These are phyloP conservation scores for Salvelinus sp. DNA, from an alignment of 2,113 vertebrate species.

Conservation along the genomic window DNA sequence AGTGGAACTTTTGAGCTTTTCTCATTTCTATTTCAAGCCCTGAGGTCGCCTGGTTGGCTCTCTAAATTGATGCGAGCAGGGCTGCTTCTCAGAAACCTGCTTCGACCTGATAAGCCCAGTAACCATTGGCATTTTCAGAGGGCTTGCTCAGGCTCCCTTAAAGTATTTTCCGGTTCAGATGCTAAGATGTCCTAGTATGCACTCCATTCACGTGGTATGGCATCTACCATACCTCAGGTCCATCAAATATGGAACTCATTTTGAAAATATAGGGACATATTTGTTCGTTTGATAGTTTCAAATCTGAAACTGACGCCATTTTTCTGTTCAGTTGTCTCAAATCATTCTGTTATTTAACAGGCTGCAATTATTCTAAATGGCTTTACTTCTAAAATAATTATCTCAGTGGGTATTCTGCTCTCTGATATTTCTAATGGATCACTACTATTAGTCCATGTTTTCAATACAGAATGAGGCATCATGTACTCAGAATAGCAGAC, in stretches of 20 bases:
- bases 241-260: constrained; percentile 31
- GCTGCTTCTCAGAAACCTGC: constrained; percentile 68
- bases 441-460: too few relatives aligned
- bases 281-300: neutral
- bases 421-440: neutral
- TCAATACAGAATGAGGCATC: neutral
- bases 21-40: constrained; percentile 63
- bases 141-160: constrained; percentile 49
- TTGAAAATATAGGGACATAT: constrained; percentile 7
- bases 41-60: constrained; percentile 57
- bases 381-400: neutral
- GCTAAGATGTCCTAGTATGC: constrained; percentile 28
- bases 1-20: constrained; percentile 28
- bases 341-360: neutral
- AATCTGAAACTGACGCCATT: neutral
- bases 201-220: neutral
- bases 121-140: constrained; percentile 56
- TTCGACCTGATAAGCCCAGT: constrained; percentile 68
- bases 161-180: constrained; percentile 55
- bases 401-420: neutral
- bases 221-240: neutral
- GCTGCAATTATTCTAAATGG: neutral
- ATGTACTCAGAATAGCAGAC: neutral
- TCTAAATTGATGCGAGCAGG: constrained; percentile 66
- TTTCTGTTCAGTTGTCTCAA: neutral